Evolutionary conservation across 2,113 vertebrate genomes (phyloP), one percentile per base, ranked within the genome.

Genomic region (Eptesicus fuscus): DNA sequence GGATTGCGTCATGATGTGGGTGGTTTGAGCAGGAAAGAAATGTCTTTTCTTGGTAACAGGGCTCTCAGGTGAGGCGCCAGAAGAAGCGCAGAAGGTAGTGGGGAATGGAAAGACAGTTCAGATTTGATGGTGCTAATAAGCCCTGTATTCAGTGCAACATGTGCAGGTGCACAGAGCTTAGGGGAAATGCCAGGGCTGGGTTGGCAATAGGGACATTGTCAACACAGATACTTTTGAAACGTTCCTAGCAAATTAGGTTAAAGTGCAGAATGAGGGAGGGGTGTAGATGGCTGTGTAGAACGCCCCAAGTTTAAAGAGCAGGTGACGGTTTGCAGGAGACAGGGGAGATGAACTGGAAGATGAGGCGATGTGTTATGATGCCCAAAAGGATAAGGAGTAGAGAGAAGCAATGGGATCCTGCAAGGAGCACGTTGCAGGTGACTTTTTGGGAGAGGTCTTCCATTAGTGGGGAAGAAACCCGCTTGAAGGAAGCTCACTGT

Each of bases 121-220:
- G 71, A 25, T 79, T 3, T n/a, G 70, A 23, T 9, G 4, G 25
- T 61, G 7, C 30, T 16, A 1, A 32, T 0, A 7, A 22, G 2
- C 30, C 32, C 35, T 13, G 20, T 18, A 49, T 28, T 35, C 25
- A 4, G 4, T 1, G 18, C 4, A 0, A 37, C 1, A 1, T 1
- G 40, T 4, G 16, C 28, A 80, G 4, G 65, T 2, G 5, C 0
- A 5, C 3, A 37, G 59, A 1, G 69, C 59, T 84, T 16, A 47
- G 77, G 59, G 65, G 85, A 42, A 9, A 9, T 0, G 40, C 10
- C 9, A 2, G 70, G 18, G 32, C 79, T 37, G 35, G 74, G 67
- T 40, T 30, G 37, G 73, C 6, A 23, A 32, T 0, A 2, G 47
- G 17, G 65, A 35, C 20, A 3, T 4, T 30, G 4, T 71, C 44